Evolutionary conservation across 2,113 vertebrate species (phyloP).

Genomic region (Centrocercus urophasianus): DNA sequence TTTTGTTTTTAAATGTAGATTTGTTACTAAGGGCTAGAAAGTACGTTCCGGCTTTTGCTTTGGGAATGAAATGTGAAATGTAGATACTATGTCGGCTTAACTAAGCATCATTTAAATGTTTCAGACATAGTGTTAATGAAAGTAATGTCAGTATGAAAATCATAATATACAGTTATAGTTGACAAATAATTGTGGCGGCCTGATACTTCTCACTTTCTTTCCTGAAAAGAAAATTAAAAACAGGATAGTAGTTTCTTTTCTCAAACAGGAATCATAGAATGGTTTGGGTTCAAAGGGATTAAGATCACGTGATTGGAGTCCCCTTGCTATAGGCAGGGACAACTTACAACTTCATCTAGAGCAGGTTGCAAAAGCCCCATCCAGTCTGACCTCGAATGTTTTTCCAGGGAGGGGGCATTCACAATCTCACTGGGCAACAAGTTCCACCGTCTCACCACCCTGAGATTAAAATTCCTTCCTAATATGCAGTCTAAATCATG

Average conservation of each 20-base stretch:
- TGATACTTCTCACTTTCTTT: background rate
- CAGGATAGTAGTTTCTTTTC: background rate
- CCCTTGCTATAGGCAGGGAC: too few relatives aligned
- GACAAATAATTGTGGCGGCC: background rate
- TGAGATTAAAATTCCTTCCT: too few relatives aligned
- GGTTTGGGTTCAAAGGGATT: too few relatives aligned
- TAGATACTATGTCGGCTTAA: background rate
- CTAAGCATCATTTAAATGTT: background rate
- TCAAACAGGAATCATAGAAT: background rate
- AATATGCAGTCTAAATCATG: too few relatives aligned
- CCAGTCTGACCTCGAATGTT: too few relatives aligned
- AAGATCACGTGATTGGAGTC: too few relatives aligned
- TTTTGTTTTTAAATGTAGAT: background rate
- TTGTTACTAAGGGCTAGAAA: background rate
- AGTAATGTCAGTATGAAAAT: background rate
- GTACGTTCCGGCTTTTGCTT: background rate
- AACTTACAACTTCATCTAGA: too few relatives aligned
- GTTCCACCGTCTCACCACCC: too few relatives aligned
- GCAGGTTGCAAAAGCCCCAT: too few relatives aligned
- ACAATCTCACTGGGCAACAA: too few relatives aligned
- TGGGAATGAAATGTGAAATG: background rate
- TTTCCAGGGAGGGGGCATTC: too few relatives aligned
- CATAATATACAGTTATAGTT: background rate
- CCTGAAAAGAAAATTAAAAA: background rate
- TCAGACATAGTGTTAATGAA: background rate